A percentile compares a stretch with the other conserved stretches of the same genome.
Evolutionary conservation across 2,797 vertebrate species (phyloP).

Genomic region (Darevskia mixta): DNA sequence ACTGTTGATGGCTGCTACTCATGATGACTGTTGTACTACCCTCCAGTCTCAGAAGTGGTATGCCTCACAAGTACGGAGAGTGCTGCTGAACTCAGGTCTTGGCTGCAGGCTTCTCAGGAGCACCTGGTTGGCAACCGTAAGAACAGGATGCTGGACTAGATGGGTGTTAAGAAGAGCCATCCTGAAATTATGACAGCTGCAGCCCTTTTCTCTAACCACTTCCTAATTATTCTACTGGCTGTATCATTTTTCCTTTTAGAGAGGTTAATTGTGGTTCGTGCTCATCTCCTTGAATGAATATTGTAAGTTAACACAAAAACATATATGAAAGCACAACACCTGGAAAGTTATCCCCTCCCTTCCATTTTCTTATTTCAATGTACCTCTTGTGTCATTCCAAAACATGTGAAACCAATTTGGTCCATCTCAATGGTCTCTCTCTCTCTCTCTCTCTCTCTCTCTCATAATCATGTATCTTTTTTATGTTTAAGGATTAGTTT

Average conservation of each 20-base stretch:
- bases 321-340: slow-evolving; percentile 15
- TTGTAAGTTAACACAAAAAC: background rate
- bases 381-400: slow-evolving; percentile 10
- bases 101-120: no score
- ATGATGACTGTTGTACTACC: no score
- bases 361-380: slow-evolving; percentile 4
- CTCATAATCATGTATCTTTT: background rate
- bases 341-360: background rate
- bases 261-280: background rate
- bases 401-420: slow-evolving; percentile 31
- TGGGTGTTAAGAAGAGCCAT: slow-evolving; percentile 6
- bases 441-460: background rate
- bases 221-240: slow-evolving; percentile 9
- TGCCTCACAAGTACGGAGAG: no score
- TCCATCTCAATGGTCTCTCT: slow-evolving; percentile 18
- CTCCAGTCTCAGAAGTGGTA: no score
- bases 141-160: no score
- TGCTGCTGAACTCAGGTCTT: no score
- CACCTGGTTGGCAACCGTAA: no score
- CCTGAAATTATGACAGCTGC: background rate
- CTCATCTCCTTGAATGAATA: background rate
- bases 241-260: background rate
- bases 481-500: background rate
- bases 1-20: no score
- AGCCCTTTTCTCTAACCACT: background rate